Conservation (phyloP, 2,888 invertebrate species). For the Thumatha senex region DNA sequence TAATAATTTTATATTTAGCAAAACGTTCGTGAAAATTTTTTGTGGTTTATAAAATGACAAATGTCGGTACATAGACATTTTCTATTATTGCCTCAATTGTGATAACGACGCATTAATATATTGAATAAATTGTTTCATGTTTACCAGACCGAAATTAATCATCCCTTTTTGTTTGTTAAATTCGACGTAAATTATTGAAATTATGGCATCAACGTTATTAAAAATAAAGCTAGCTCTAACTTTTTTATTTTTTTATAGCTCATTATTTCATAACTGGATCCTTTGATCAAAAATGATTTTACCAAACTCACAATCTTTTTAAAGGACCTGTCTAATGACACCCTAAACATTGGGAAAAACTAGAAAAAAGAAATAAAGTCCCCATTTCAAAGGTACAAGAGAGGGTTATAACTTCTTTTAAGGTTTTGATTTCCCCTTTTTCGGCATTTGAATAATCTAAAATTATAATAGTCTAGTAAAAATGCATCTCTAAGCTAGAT, state of each 20-base stretch:
- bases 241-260: background rate
- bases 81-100: constrained; percentile 44
- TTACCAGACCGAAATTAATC: constrained; percentile 44
- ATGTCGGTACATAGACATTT: constrained; percentile 37
- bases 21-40: too few relatives aligned
- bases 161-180: constrained; percentile 30
- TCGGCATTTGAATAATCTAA: too few relatives aligned
- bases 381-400: too few relatives aligned
- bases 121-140: constrained; percentile 62
- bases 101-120: constrained; percentile 57
- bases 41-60: constrained; percentile 37
- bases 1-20: too few relatives aligned
- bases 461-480: too few relatives aligned
- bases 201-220: too few relatives aligned
- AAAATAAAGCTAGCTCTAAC: constrained; percentile 10
- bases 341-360: too few relatives aligned
- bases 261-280: background rate
- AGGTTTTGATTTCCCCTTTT: too few relatives aligned
- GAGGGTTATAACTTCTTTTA: too few relatives aligned
- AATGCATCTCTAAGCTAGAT: too few relatives aligned
- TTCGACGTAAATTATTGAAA: constrained; percentile 23
- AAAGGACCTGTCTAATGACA: background rate
- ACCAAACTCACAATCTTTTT: background rate
- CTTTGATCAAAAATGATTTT: too few relatives aligned
- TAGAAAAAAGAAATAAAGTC: too few relatives aligned